phyloP scores from a whole-genome alignment of 2,113 vertebrate genomes.

The Vombatus ursinus region DNA sequence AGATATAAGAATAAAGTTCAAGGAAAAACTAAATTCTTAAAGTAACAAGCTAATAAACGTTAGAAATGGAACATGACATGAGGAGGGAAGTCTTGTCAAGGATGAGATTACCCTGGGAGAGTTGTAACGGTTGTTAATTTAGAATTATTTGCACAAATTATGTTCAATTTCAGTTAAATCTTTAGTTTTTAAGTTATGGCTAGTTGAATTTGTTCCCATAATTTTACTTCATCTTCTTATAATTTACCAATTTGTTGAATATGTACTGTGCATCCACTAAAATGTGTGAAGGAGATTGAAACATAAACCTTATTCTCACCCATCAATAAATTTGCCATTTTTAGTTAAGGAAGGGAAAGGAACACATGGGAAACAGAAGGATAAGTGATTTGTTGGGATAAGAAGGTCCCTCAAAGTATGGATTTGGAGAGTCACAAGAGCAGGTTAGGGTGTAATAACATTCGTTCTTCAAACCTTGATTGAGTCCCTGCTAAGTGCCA shows the following conservation, averaged over 20 bases:
- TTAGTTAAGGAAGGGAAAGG: neutral
- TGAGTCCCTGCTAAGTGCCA: neutral
- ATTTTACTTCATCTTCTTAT: constrained; percentile 2
- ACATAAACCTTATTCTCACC: neutral
- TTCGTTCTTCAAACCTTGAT: neutral
- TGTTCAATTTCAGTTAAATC: neutral
- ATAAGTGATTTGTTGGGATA: neutral
- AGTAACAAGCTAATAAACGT: neutral
- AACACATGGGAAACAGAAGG: neutral
- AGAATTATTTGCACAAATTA: neutral
- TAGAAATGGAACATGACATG: neutral
- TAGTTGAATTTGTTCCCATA: neutral
- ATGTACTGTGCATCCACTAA: neutral
- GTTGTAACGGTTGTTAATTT: neutral
- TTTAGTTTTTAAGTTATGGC: constrained; percentile 5
- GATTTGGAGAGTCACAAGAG: neutral
- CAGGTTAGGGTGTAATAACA: neutral
- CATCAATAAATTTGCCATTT: neutral
- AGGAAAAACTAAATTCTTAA: neutral
- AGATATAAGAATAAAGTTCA: neutral
- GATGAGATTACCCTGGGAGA: too few species aligned
- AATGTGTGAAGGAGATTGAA: neutral
- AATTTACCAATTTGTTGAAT: neutral
- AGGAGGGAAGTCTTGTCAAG: neutral
- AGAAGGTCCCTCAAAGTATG: neutral